A percentile compares a stretch with the other conserved stretches of the same genome.
phyloP scores from a whole-genome alignment of 2,797 vertebrate species.

The Lepus oiostolus region DNA sequence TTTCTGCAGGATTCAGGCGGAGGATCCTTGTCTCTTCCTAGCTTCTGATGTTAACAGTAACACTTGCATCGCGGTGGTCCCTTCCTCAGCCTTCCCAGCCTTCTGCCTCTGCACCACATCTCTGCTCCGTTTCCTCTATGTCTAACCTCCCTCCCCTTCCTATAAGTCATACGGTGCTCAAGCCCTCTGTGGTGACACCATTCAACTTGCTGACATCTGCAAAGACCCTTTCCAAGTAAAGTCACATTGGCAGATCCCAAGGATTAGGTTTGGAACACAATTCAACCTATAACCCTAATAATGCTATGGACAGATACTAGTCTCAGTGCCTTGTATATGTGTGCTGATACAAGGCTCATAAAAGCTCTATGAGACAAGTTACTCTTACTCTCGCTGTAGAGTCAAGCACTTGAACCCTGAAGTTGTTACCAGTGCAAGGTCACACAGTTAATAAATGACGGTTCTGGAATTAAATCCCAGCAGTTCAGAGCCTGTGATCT shows the following conservation, averaged over 20 bases:
- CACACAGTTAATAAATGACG: neutral
- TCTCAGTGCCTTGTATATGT: neutral
- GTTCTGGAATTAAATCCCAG: neutral
- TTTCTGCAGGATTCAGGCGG: too few relatives aligned
- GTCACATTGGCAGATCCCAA: neutral
- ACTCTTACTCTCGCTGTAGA: neutral
- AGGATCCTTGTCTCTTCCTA: neutral
- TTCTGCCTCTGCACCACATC: neutral
- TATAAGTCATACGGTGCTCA: neutral
- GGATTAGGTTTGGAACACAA: neutral
- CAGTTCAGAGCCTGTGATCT: neutral
- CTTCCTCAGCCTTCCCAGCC: neutral
- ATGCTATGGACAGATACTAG: neutral
- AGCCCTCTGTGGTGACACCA: neutral
- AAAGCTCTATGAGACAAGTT: neutral
- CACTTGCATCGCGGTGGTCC: neutral
- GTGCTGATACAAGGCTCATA: neutral
- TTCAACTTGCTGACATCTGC: neutral
- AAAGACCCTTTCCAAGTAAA: constrained; percentile 31
- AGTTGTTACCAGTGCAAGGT: neutral
- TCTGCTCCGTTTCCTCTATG: neutral
- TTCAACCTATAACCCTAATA: neutral
- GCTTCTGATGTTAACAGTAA: neutral
- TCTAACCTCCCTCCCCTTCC: neutral
- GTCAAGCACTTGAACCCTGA: neutral